Base-by-base conservation (phyloP, 2,888 invertebrate species). In the Anodontia alba region DNA sequence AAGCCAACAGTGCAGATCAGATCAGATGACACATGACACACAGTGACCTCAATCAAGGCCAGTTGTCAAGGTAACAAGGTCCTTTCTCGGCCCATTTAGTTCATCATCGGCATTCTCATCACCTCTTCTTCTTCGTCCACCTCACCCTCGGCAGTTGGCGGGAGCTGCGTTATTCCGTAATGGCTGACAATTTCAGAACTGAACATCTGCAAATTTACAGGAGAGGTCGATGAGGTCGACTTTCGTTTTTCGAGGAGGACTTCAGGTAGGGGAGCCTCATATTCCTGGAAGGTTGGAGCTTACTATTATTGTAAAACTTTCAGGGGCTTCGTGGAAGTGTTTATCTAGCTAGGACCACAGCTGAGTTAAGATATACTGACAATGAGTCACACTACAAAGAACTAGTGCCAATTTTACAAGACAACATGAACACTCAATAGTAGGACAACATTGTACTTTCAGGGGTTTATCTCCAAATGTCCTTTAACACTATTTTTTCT, bases 131-230 rank as follows among this genome's bases (percentile, higher is more conserved):
- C 72, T 26, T 62, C 62, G 8, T 33, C 33, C 68, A 85, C 84
- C 73, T 86, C 89, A 33, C 89, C 91, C 49, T 89, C 89, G n/a
- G 89, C 89, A 54, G 89, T 90, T 57, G 90, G 90, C 31, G 89
- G 89, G 46, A 92, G 83, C 73, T 91, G 90, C 5, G 91, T 90
- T 72, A 92, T 92, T 75, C 92, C 92, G 70, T 92, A 92, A 87
- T 92, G 92, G 86, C 92, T 92, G 72, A 92, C 92, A 75, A 93
- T 93, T 87, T 93, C 92, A 12, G 92, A 92, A 83, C 91, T 92
- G 84, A 91, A 92, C 92, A 92, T 92, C 92, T 93, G 93, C 79
- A 89, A 91, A 84, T 84, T 86, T 83, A 86, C 81, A 86, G 84
- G 80, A 74, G 79, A 83, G 49, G 78, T 73, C 62, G 84, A 80